Evolutionary conservation across 2,797 vertebrate species (phyloP), one percentile per base, ranked within the genome.

Genomic region (Premnoplex brunnescens): DNA sequence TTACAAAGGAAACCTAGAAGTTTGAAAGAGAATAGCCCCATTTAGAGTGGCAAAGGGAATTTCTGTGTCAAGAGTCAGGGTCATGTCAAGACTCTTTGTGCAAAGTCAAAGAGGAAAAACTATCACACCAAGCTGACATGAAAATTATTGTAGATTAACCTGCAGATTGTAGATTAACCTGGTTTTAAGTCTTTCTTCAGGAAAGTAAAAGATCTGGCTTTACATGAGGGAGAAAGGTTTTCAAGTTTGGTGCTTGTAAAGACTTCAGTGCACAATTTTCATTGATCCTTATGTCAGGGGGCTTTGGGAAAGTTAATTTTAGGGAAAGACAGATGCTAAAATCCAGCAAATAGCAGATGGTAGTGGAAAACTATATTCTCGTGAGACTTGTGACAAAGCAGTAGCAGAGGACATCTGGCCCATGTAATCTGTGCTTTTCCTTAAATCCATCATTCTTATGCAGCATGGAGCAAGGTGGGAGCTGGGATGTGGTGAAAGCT

Each of bases 331-430:
- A 97, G 87, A 95, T 93, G 90, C 77, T 90, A 95, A 96, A 94
- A 94, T 80, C 63, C 85, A 94, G 72, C 56, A 96, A 81, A 78
- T 72, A 63, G 67, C 97, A 98, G 97, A 97, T 97, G 97, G 96
- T 68, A 74, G 71, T 58, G 67, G 89, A 92, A 97, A 94, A 90
- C 43, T 89, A 76, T 95, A 91, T 96, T 97, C 96, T 24, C 7
- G 96, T 87, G 95, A 95, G 90, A 92, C 89, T 3, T 82, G 84
- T 77, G 64, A 73, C 85, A 91, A 74, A 52, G 39, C 39, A 82
- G 81, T 58, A 93, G 76, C 79, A 89, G 81, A 78, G 52, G 82
- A 95, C 68, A 77, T 88, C 51, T 91, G 71, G 86, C 66, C 79
- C 56, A 3, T 28, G 37, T 39, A 17, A n/a, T 67, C 91, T 93